phyloP scores from a whole-genome alignment of 1,140 invertebrate species.

The Colletes gigas region DNA sequence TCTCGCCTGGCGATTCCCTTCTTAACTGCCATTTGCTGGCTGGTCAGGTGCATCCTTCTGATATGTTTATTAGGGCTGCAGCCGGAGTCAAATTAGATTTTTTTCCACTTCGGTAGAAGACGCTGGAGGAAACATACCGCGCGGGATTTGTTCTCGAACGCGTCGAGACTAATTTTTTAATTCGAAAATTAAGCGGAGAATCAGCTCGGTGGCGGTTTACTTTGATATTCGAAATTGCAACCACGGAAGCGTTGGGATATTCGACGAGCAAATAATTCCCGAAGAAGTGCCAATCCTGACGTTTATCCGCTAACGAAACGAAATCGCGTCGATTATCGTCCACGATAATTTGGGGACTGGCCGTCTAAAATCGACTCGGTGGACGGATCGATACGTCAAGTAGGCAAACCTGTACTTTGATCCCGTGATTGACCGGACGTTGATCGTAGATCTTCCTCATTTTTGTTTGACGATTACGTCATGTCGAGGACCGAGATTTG shows the following conservation, averaged over 20 bases:
- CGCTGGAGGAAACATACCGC: too few relatives aligned
- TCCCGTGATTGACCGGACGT: not conserved
- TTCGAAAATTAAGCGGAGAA: too few relatives aligned
- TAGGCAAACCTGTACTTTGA: not conserved
- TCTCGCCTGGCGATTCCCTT: not conserved
- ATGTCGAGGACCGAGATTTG: not conserved
- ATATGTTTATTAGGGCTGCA: not conserved
- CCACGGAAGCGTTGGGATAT: too few relatives aligned
- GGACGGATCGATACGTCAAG: not conserved
- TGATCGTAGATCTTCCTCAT: not conserved
- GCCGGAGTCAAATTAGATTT: too few relatives aligned
- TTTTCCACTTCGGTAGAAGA: too few relatives aligned
- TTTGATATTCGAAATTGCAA: too few relatives aligned
- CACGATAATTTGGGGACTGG: not conserved
- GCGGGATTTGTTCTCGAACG: too few relatives aligned
- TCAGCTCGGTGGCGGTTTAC: too few relatives aligned
- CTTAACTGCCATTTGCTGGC: slow-evolving; percentile 42
- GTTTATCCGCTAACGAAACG: slow-evolving; percentile 42
- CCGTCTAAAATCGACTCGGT: not conserved
- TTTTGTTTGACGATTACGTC: not conserved
- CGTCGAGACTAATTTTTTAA: too few relatives aligned
- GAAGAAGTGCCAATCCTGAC: too few relatives aligned
- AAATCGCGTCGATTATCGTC: not conserved
- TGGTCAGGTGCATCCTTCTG: slow-evolving; percentile 46
- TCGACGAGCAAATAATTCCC: too few relatives aligned